Percentiles rank a stretch among this genome's conserved stretches.
phyloP scores from a whole-genome alignment of 2,888 invertebrate species.

The Carpatolechia fugitivella region DNA sequence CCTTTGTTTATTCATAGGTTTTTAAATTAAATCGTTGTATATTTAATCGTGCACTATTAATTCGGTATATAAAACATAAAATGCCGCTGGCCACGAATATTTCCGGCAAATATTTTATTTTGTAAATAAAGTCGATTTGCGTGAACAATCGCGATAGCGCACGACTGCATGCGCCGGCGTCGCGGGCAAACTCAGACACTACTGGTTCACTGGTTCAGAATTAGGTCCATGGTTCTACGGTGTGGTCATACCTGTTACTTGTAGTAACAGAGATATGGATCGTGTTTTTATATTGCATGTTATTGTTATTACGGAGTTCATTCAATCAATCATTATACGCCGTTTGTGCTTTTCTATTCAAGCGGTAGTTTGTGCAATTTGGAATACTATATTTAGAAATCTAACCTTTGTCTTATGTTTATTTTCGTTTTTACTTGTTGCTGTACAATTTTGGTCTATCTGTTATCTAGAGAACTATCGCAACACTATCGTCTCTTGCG shows the following conservation, averaged over 20 bases:
- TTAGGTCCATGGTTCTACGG: not conserved
- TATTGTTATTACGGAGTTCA: not conserved
- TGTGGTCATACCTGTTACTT: not conserved
- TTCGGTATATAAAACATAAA: not conserved
- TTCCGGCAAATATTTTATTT: not conserved
- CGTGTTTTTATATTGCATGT: not conserved
- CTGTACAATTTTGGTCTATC: not conserved
- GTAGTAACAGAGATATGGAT: not conserved
- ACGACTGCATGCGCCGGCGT: not conserved
- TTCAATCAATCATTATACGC: no score
- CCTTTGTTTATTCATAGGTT: no score
- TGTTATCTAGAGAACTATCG: not conserved
- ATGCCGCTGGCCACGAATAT: not conserved
- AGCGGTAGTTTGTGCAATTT: no score
- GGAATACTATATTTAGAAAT: no score
- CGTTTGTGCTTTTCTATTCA: no score
- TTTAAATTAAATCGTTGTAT: no score
- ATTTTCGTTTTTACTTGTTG: not conserved
- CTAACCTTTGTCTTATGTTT: not conserved
- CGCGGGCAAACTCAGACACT: slow-evolving; percentile 12
- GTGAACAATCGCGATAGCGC: not conserved
- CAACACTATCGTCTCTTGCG: slow-evolving; percentile 36
- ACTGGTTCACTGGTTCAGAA: slow-evolving; percentile 4
- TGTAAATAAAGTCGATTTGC: not conserved
- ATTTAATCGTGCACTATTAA: not conserved